Conservation (phyloP, 2,888 invertebrate genomes). For the Dolomedes plantarius region DNA sequence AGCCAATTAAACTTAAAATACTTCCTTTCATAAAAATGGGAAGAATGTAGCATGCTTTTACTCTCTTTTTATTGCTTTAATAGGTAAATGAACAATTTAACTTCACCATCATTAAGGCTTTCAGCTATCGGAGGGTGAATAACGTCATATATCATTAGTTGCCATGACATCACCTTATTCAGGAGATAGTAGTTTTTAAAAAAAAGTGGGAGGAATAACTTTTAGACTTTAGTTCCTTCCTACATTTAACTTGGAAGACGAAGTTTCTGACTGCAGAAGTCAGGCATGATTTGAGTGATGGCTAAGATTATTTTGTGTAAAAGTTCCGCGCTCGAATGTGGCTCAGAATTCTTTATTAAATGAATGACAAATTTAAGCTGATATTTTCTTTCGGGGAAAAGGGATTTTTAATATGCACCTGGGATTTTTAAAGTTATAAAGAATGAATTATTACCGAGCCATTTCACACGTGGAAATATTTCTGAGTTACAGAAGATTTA, state of each 20-base stretch:
- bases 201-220: not conserved
- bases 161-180: not conserved
- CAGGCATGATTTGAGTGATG: not conserved
- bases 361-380: not conserved
- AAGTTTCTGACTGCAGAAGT: not conserved
- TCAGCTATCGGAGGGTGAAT: not conserved
- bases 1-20: not conserved
- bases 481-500: no score
- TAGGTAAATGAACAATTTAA: slow-evolving; percentile 9
- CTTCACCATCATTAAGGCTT: slow-evolving; percentile 1
- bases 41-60: not conserved
- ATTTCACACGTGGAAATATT: no score
- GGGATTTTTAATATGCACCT: not conserved
- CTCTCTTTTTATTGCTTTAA: not conserved
- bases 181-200: not conserved
- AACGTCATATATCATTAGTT: slow-evolving; percentile 9
- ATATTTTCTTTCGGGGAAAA: not conserved
- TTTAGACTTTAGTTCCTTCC: not conserved
- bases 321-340: not conserved
- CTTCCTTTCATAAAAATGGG: not conserved
- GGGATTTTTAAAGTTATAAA: no score
- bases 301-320: not conserved
- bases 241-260: not conserved
- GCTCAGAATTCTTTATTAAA: not conserved
- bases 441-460: no score